phyloP scores from a whole-genome alignment of 2,113 vertebrate species.

The Tor tambroides region DNA sequence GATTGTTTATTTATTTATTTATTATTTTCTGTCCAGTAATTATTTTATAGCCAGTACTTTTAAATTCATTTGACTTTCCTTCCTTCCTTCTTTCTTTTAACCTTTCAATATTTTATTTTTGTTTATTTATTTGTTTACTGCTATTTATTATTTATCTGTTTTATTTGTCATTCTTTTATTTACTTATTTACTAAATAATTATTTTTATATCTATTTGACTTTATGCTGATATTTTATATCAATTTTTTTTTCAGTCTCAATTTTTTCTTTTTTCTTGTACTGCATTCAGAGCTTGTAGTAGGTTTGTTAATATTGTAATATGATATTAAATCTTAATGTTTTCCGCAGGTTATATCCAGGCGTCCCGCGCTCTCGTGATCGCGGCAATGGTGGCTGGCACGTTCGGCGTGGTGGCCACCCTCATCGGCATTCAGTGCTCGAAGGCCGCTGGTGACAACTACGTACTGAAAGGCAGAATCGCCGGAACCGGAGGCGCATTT shows the following conservation, averaged over 20 bases:
- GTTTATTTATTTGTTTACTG: background rate
- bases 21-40: background rate
- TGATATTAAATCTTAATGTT: background rate
- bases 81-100: too few species aligned
- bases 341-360: conserved; percentile 85
- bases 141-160: background rate
- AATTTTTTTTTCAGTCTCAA: background rate
- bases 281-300: background rate
- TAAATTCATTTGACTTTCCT: background rate
- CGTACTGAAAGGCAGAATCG: conserved; percentile 79
- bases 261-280: too few species aligned
- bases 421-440: conserved; percentile 83
- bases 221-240: background rate
- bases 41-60: background rate
- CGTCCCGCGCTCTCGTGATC: conserved; percentile 88
- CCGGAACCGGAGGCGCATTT: conserved; percentile 73
- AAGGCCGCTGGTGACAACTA: conserved; percentile 75
- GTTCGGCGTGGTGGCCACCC: conserved; percentile 74
- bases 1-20: background rate
- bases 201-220: background rate
- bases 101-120: background rate
- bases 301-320: background rate
- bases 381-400: conserved; percentile 76
- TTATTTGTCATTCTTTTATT: background rate
- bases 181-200: background rate